These are phyloP conservation scores for Lamproptera curius DNA, from an alignment of 2,888 invertebrate genomes.

Conservation along the genomic window DNA sequence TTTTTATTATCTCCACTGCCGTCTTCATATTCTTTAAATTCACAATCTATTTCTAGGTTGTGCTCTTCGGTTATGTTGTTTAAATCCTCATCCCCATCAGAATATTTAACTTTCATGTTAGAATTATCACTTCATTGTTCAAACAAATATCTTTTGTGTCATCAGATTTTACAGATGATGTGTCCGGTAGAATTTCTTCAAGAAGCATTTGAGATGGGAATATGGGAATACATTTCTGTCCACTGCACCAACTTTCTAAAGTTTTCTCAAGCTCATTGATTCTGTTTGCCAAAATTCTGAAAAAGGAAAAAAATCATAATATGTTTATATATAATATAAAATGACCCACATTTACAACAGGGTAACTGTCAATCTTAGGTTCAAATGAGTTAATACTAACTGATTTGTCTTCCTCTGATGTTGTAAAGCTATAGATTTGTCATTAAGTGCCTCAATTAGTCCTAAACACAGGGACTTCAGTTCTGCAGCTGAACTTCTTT, in stretches of 20 bases:
- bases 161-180: slow-evolving; percentile 47
- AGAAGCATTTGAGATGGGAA: slow-evolving; percentile 83
- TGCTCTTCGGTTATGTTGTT: slow-evolving; percentile 36
- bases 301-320: slow-evolving; percentile 29
- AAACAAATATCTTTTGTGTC: slow-evolving; percentile 43
- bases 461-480: slow-evolving; percentile 87
- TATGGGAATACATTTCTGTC: slow-evolving; percentile 67
- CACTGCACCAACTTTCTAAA: slow-evolving; percentile 80
- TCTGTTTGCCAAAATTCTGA: slow-evolving; percentile 87
- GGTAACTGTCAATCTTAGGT: too few relatives aligned
- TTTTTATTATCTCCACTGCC: slow-evolving; percentile 30
- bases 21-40: slow-evolving; percentile 18
- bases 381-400: too few relatives aligned
- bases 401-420: slow-evolving; percentile 93
- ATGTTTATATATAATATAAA: too few relatives aligned
- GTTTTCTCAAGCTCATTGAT: slow-evolving; percentile 90
- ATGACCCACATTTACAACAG: too few relatives aligned
- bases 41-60: slow-evolving; percentile 33
- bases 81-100: slow-evolving; percentile 58
- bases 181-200: slow-evolving; percentile 71
- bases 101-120: slow-evolving; percentile 44
- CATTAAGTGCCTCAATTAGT: slow-evolving; percentile 89
- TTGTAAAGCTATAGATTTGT: slow-evolving; percentile 89
- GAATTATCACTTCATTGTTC: slow-evolving; percentile 31
- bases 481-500: slow-evolving; percentile 81